Evolutionary conservation across 2,888 invertebrate genomes (phyloP).

Genomic region (Archaeoteleia sp.): DNA sequence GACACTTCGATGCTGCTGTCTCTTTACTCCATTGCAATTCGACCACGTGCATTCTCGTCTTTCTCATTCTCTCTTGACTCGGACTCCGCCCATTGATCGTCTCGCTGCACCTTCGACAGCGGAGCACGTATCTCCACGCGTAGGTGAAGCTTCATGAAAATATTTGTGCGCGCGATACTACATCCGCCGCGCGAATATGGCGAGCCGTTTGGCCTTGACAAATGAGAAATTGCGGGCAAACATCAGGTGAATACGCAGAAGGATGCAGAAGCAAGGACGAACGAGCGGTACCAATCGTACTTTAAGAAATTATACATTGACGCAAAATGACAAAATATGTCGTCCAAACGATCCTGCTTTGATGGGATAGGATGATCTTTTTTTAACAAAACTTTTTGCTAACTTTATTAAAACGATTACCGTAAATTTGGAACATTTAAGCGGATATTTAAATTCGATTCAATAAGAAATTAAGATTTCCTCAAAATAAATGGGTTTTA

Average conservation of each 20-base stretch:
- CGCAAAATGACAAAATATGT: too few relatives aligned
- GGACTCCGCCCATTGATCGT: slow-evolving; percentile 38
- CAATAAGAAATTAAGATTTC: too few relatives aligned
- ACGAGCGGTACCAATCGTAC: too few relatives aligned
- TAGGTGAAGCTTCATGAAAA: slow-evolving; percentile 38
- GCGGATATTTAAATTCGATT: too few relatives aligned
- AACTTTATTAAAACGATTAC: too few relatives aligned
- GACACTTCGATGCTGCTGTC: slow-evolving; percentile 17
- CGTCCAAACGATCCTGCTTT: too few relatives aligned
- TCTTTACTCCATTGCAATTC: slow-evolving; percentile 39
- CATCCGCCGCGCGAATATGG: slow-evolving; percentile 8
- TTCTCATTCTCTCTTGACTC: slow-evolving; percentile 9
- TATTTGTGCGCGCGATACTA: too few relatives aligned
- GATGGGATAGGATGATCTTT: too few relatives aligned
- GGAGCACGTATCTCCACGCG: slow-evolving; percentile 24
- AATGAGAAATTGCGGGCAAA: slow-evolving; percentile 10
- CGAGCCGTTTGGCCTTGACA: slow-evolving; percentile 11
- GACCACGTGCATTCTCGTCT: slow-evolving; percentile 14
- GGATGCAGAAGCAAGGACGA: not conserved
- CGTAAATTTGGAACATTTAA: too few relatives aligned
- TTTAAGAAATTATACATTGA: too few relatives aligned
- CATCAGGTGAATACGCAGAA: slow-evolving; percentile 4
- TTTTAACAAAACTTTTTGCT: too few relatives aligned
- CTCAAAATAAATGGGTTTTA: too few relatives aligned
- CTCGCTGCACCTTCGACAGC: slow-evolving; percentile 27